Evolutionary conservation across 2,797 vertebrate genomes (phyloP).

Genomic region (Eurystomus glaucurus): DNA sequence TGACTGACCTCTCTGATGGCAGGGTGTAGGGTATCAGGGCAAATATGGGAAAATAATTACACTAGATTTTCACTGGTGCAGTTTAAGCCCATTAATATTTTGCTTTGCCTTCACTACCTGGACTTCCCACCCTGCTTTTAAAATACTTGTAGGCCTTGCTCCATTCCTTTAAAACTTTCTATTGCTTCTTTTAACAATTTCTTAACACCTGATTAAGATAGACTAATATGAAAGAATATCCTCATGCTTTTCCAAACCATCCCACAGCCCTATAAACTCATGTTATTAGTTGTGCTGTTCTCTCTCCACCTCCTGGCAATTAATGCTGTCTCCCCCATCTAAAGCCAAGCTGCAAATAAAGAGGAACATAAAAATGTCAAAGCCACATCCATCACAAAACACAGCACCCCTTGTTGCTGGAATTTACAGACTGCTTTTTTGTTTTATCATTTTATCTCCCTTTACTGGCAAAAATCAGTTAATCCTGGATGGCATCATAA

Average conservation of each 20-base stretch:
- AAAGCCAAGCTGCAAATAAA: conserved; percentile 17
- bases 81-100: not conserved
- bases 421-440: conserved; percentile 41
- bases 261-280: not conserved
- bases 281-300: not conserved
- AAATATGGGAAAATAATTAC: not conserved
- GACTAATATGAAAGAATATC: not conserved
- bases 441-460: conserved; percentile 44
- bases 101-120: not conserved
- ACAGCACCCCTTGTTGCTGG: not conserved
- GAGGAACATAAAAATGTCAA: conserved; percentile 13
- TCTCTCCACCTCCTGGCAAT: not conserved
- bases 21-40: not conserved
- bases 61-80: not conserved
- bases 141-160: not conserved
- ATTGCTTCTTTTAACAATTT: not conserved
- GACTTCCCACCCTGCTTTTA: not conserved
- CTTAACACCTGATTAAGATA: not conserved
- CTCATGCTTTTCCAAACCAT: not conserved
- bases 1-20: accelerated
- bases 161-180: not conserved
- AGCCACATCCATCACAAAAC: not conserved
- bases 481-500: conserved; percentile 32
- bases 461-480: conserved; percentile 12
- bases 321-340: not conserved